These are phyloP conservation scores for Drosophila picticornis DNA, from an alignment of 2,888 invertebrate genomes.

Conservation along the genomic window DNA sequence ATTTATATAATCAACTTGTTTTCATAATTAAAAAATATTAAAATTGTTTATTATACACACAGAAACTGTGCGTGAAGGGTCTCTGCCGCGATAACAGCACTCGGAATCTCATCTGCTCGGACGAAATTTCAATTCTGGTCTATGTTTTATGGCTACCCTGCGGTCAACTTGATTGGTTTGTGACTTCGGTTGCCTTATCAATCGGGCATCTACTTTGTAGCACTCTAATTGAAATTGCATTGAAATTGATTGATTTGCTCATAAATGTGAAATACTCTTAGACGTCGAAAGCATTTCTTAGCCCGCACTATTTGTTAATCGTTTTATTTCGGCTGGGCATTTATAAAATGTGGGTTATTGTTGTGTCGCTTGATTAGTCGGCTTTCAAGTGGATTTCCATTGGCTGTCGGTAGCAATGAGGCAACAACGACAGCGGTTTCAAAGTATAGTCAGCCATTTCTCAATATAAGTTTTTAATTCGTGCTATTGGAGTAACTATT, in stretches of 20 bases:
- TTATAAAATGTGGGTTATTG: slow-evolving; percentile 35
- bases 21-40: slow-evolving; percentile 83
- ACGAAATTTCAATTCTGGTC: slow-evolving; percentile 9
- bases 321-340: slow-evolving; percentile 56
- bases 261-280: slow-evolving; percentile 56
- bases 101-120: slow-evolving; percentile 30
- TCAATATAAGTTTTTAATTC: not conserved
- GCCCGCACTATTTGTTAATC: slow-evolving; percentile 59
- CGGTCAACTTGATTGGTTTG: slow-evolving; percentile 64
- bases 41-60: slow-evolving; percentile 71
- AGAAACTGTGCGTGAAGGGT: slow-evolving; percentile 1
- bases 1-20: slow-evolving; percentile 83
- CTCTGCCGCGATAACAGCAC: slow-evolving; percentile 27
- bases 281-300: slow-evolving; percentile 20
- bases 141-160: slow-evolving; percentile 45
- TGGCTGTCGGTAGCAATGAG: not conserved
- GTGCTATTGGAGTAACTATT: not conserved
- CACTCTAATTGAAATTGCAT: slow-evolving; percentile 79
- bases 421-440: not conserved
- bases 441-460: slow-evolving; percentile 10
- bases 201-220: slow-evolving; percentile 41
- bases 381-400: slow-evolving; percentile 29
- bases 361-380: slow-evolving; percentile 49
- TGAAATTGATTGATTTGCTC: slow-evolving; percentile 78
- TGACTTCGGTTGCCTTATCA: slow-evolving; percentile 47